Base-by-base conservation (phyloP, 2,113 vertebrate species). In the Mustela lutreola region DNA sequence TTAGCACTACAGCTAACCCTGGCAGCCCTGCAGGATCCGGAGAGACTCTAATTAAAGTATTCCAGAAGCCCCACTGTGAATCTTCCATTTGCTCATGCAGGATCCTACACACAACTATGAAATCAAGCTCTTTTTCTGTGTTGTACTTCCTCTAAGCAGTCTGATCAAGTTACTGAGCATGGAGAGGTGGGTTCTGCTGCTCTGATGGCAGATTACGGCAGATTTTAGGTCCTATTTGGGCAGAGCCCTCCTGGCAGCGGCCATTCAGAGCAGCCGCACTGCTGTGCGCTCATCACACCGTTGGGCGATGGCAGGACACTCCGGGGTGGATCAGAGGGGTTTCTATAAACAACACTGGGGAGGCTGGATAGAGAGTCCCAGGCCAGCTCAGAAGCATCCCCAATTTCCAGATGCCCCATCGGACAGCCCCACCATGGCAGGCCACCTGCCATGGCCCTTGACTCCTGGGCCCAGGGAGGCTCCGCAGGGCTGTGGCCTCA, bases 201-300 rank as follows among this genome's bases (percentile, higher is more conserved):
- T n/a, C 58, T 8, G 45, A 78, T 1, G 12, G 33, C 10, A n/a
- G 19, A 4, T 94, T 50, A 78, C 1, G 12, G 33, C 10, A n/a
- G 19, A 4, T 94, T 50, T 78, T 11, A 19, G 60, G 45, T 53
- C 31, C 58, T 53, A 12, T 63, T 18, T 53, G 71, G 58, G 82
- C 1, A 36, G 21, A 92, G 28, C 42, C 56, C 33, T 75, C 22
- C 21, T 12, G 0, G 1, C 22, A 18, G 0, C 5, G 48, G 36
- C 48, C 1, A 0, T 31, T 56, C 11, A 11, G 78, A 70, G 62
- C 12, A 19, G 48, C 48, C 1, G 14, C 16, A 56, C 53, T 56
- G 53, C 15, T 53, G 53, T 53, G 53, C 16, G 16, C 36, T 14
- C 26, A 21, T 11, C 1, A 0, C 19, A 19, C 28, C 7, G 0